Base-by-base conservation (phyloP, 1,140 invertebrate species). In the Limonius californicus region DNA sequence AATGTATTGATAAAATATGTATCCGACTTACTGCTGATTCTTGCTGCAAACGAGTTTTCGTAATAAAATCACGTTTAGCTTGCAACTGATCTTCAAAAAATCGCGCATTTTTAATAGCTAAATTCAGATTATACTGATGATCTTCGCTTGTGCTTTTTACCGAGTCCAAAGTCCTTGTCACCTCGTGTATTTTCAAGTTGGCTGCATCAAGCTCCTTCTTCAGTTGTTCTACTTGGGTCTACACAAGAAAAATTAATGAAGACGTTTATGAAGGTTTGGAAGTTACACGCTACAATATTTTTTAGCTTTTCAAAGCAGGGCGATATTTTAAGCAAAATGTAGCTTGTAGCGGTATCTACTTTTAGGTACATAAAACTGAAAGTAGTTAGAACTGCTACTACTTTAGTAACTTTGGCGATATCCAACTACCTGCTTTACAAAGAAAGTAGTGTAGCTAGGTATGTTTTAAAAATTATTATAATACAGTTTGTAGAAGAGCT, bases 11-110 rank as follows among this genome's bases (percentile, higher is more conserved):
- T 32, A 32, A 32, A 32, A 32, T 32, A 32, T 32, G 4, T 11
- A 6, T 32, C 4, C 4, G 30, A 55, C 53, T 55, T 55, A 55
- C 53, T 1, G 27, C 20, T 27, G 53, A 55, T 32, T 55, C 53
- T 12, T 55, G 27, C 15, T 55, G 53, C n/a, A 55, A 4, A 4
- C 18, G 20, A 2, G 19, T 27, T 27, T 32, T 55, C 2, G 53
- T 14, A 2, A 32, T 32, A 27, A 12, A 30, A 15, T 55, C 27
- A 9, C 20, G 4, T 16, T 55, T 27, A 23, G 20, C 6, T 32
- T 55, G 53, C n/a, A 55, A 15, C 8, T 23, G 8, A 16, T 55
- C 20, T 55, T 32, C 53, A 2, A 55, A 19, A 55, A 27, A 27
- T 55, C 27, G 7, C 1, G 6, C 18, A 32, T 55, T 55, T 19